Evolutionary conservation across 2,888 invertebrate genomes (phyloP), one percentile per base, ranked within the genome.

Genomic region (Spilosoma lubricipeda): DNA sequence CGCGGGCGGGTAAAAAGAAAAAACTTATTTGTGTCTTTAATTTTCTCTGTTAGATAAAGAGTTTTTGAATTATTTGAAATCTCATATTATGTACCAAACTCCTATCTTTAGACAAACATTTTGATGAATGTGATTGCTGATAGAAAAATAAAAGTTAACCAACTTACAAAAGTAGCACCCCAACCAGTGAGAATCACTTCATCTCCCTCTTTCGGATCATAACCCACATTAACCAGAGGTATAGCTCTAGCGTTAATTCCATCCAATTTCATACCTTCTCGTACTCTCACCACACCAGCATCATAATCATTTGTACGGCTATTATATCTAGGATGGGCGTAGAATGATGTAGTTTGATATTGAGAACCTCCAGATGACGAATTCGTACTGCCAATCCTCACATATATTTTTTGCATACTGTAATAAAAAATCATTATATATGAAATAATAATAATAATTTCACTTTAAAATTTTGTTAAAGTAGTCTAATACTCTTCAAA

Each of bases 371-470:
- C 85, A 45, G 75, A 73, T 27, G 63, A 56, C n/a, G 88, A 79
- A n/a, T 84, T 65, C 0, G 88, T 81, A 59, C 92, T 93, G 23
- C 95, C 95, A 45, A 91, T 91, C 65, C 93, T 89, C 2, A 93
- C 84, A 23, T 82, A 83, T 0, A 81, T 85, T 45, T 70, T 77
- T 69, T 80, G 70, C 23, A 88, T 87, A n/a, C 91, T 91, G 2
- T 1, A n/a, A n/a, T n/a, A n/a, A n/a, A n/a, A n/a, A n/a, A n/a
- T n/a, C n/a, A n/a, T n/a, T n/a, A n/a, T n/a, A n/a, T n/a, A n/a
- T n/a, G n/a, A n/a, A n/a, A n/a, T n/a, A n/a, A n/a, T n/a, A n/a
- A n/a, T n/a, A n/a, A n/a, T n/a, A n/a, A n/a, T n/a, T n/a, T n/a
- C n/a, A n/a, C n/a, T n/a, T n/a, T n/a, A n/a, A 33, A 33, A 33